A percentile compares a stretch with the other conserved stretches of the same genome.
Evolutionary conservation across 2,888 invertebrate species (phyloP).

Genomic region (Strigamia maritima): DNA sequence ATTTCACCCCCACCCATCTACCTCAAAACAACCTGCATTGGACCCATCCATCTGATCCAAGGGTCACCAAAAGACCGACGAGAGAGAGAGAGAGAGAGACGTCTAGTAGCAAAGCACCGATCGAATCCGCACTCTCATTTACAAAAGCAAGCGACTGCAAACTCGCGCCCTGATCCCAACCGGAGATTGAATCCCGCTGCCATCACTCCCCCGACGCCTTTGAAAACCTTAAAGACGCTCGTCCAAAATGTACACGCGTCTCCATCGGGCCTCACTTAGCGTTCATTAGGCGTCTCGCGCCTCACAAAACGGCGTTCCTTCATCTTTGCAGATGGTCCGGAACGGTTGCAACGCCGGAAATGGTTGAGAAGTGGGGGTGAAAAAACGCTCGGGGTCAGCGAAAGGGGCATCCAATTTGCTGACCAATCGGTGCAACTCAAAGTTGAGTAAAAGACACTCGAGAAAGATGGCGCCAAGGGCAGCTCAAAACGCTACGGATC

Average conservation of each 20-base stretch:
- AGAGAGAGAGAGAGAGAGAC: background rate
- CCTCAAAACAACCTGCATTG: background rate
- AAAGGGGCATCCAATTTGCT: conserved; percentile 20
- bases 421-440: conserved; percentile 11
- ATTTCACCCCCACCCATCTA: background rate
- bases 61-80: background rate
- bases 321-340: background rate
- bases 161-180: conserved; percentile 2
- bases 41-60: conserved; percentile 1
- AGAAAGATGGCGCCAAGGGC: background rate
- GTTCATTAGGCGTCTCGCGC: conserved; percentile 12
- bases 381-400: background rate
- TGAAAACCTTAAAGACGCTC: conserved; percentile 1
- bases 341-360: conserved; percentile 11
- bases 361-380: background rate
- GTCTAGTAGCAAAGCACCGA: background rate
- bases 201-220: background rate
- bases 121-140: background rate
- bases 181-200: conserved; percentile 3
- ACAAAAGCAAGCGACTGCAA: conserved; percentile 1
- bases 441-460: conserved; percentile 7
- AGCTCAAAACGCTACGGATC: background rate
- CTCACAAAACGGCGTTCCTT: background rate
- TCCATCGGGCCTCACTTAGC: conserved; percentile 11
- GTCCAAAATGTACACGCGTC: background rate